These are phyloP conservation scores for Drosophila pectinifera DNA, from an alignment of 1,140 invertebrate genomes.

Conservation along the genomic window DNA sequence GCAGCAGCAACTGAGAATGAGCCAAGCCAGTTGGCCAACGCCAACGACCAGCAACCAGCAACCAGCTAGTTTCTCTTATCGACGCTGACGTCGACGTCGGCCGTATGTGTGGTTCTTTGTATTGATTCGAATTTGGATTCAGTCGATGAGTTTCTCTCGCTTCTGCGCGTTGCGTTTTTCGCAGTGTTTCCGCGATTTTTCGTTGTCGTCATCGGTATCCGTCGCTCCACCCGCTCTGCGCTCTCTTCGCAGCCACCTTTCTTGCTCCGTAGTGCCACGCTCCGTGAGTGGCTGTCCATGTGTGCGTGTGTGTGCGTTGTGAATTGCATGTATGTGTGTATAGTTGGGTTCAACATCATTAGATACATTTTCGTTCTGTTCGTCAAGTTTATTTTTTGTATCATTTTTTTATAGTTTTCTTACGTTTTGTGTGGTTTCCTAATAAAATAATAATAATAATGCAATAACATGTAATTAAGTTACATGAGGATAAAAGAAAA, in stretches of 20 bases:
- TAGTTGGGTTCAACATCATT: conserved; percentile 45
- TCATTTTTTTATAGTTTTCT: conserved; percentile 19
- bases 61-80: conserved; percentile 37
- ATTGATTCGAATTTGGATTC: conserved; percentile 79
- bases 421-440: conserved; percentile 12
- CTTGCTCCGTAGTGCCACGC: conserved; percentile 24
- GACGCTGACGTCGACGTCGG: conserved; percentile 36
- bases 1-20: conserved; percentile 39
- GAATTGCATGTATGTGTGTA: conserved; percentile 13
- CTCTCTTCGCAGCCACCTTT: conserved; percentile 15
- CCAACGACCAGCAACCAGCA: conserved; percentile 19
- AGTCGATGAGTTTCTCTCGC: conserved; percentile 84
- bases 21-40: conserved; percentile 25
- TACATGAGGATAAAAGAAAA: neutral
- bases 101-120: conserved; percentile 61
- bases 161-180: conserved; percentile 84
- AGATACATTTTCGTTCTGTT: conserved; percentile 40
- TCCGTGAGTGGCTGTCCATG: conserved; percentile 38
- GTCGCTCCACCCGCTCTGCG: conserved; percentile 31
- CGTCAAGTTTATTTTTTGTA: conserved; percentile 16
- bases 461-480: neutral
- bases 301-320: conserved; percentile 17
- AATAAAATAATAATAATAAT: conserved; percentile 2
- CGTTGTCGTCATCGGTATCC: conserved; percentile 72
- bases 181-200: conserved; percentile 81